A percentile compares a stretch with the other conserved stretches of the same genome.
Conservation (phyloP, 2,888 invertebrate genomes). For the Volucella inanis region DNA sequence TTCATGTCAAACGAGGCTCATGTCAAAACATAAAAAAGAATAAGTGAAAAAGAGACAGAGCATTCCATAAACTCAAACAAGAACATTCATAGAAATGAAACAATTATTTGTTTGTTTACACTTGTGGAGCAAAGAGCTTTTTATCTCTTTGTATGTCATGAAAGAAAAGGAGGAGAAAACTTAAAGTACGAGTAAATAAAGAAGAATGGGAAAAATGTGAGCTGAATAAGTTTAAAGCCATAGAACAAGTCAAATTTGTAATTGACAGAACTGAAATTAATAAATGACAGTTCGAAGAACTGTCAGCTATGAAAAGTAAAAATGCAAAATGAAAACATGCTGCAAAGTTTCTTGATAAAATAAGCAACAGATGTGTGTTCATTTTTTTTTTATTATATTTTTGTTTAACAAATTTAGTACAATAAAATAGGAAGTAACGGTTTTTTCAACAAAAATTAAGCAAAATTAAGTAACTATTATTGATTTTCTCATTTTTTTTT, state of each 20-base stretch:
- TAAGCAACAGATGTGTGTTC: conserved; percentile 44
- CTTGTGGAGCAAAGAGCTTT: background rate
- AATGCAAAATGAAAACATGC: conserved; percentile 53
- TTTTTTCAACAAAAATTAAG: conserved; percentile 33
- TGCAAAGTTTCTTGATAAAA: conserved; percentile 31
- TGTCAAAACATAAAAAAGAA: too few species aligned
- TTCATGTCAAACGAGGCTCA: background rate
- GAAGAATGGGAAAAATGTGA: conserved; percentile 14
- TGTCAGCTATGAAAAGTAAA: background rate
- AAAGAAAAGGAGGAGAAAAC: conserved; percentile 39
- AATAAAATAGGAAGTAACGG: conserved; percentile 11
- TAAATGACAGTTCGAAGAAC: conserved; percentile 2
- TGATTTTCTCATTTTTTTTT: too few species aligned
- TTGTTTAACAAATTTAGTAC: conserved; percentile 39
- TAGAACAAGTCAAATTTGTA: background rate
- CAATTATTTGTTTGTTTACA: conserved; percentile 15
- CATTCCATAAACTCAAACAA: conserved; percentile 5
- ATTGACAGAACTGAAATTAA: background rate
- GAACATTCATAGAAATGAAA: conserved; percentile 35
- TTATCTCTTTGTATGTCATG: conserved; percentile 9
- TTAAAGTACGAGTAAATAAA: conserved; percentile 10
- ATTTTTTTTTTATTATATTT: conserved; percentile 35
- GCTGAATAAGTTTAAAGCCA: conserved; percentile 3
- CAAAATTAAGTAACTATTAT: conserved; percentile 26
- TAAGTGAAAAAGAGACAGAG: conserved; percentile 9